phyloP scores from a whole-genome alignment of 2,113 vertebrate species.

The Rhegmatorhina hoffmannsi region DNA sequence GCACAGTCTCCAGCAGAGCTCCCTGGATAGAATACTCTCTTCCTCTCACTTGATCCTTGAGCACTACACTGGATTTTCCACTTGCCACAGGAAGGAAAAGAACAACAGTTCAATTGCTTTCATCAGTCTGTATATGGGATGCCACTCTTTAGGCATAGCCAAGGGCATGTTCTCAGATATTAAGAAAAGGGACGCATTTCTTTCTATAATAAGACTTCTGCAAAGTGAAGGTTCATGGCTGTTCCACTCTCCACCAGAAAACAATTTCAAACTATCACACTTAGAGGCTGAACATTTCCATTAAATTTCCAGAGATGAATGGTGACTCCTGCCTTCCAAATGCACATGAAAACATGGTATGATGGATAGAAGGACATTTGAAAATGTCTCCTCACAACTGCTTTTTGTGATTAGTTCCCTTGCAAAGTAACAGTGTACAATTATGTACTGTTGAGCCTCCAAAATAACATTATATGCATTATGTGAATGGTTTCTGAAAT shows the following conservation, averaged over 20 bases:
- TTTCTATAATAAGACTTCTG: neutral
- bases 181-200: neutral
- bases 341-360: accelerated
- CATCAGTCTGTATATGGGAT: neutral
- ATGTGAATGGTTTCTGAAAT: neutral
- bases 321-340: neutral
- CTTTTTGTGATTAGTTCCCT: neutral
- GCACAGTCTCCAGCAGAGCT: neutral
- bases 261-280: neutral
- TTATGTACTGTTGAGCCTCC: neutral
- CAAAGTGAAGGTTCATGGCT: neutral
- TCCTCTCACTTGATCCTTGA: neutral
- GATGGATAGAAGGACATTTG: neutral
- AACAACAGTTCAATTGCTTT: neutral
- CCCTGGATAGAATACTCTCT: neutral
- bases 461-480: neutral
- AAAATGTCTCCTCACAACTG: neutral
- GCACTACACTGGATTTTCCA: neutral
- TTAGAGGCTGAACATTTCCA: neutral
- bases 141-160: neutral
- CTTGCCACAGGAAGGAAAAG: neutral
- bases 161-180: neutral
- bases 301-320: neutral
- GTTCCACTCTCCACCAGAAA: neutral
- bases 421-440: neutral